phyloP scores from a whole-genome alignment of 2,113 vertebrate genomes.

The pig (Sus scrofa) region DNA sequence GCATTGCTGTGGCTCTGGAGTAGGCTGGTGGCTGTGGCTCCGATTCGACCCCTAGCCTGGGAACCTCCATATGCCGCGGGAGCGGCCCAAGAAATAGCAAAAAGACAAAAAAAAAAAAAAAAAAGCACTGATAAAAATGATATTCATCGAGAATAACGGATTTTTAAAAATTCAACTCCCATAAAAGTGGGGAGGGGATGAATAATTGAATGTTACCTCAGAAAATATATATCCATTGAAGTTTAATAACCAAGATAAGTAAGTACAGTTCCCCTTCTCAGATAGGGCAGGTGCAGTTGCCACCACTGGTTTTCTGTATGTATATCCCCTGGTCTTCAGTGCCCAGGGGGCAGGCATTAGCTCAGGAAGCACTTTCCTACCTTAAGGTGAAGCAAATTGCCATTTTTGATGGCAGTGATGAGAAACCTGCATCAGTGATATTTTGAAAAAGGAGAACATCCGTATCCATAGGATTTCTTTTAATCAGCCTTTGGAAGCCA shows the following conservation, averaged over 20 bases:
- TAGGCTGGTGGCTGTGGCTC: no score
- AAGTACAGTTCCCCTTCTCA: not conserved
- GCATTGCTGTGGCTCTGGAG: no score
- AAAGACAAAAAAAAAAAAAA: not conserved
- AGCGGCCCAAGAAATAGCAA: no score
- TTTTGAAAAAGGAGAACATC: not conserved
- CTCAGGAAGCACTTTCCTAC: not conserved
- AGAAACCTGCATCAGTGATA: not conserved
- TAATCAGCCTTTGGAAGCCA: not conserved
- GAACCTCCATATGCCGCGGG: no score
- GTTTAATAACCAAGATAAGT: not conserved
- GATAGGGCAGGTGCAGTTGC: accelerated
- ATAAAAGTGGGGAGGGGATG: not conserved
- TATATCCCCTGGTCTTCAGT: not conserved
- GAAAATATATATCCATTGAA: not conserved
- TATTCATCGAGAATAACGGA: not conserved
- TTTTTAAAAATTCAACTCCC: not conserved
- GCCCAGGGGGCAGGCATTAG: not conserved
- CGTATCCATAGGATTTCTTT: not conserved
- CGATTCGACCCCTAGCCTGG: no score
- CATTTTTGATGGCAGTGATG: not conserved
- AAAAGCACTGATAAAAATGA: not conserved
- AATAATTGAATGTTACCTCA: not conserved
- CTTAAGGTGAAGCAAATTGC: not conserved
- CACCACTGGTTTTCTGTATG: not conserved